These are phyloP conservation scores for Cololabis saira DNA, from an alignment of 2,113 vertebrate genomes.

Conservation along the genomic window DNA sequence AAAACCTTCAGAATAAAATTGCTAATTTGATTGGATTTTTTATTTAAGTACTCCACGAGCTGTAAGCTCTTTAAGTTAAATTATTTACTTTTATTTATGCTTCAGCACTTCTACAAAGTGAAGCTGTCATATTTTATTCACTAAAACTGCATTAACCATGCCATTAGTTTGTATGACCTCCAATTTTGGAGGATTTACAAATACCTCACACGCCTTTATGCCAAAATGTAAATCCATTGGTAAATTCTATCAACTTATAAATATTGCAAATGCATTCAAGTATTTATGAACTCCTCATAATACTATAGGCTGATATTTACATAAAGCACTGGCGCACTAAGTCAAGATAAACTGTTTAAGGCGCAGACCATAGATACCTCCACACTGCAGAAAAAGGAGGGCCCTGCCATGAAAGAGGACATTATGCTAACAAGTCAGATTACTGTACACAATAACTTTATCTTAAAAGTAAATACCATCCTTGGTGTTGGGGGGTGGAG, in stretches of 20 bases:
- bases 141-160: conserved; percentile 66
- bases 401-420: conserved; percentile 79
- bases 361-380: conserved; percentile 76
- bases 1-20: conserved; percentile 17
- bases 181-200: conserved; percentile 74
- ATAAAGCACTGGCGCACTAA: conserved; percentile 74
- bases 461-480: conserved; percentile 88
- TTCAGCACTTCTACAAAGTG: conserved; percentile 62
- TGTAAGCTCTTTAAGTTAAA: conserved; percentile 25
- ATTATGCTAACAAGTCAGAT: conserved; percentile 88
- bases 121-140: conserved; percentile 76
- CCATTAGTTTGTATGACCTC: conserved; percentile 79
- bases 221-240: conserved; percentile 70
- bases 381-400: conserved; percentile 70
- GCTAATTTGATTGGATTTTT: not conserved
- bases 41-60: not conserved
- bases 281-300: conserved; percentile 80
- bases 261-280: conserved; percentile 75
- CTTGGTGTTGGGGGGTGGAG: conserved; percentile 63
- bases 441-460: conserved; percentile 89
- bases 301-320: conserved; percentile 83
- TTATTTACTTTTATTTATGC: conserved; percentile 48
- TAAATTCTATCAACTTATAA: conserved; percentile 83
- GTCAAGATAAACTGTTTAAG: conserved; percentile 85
- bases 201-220: conserved; percentile 71